These are phyloP conservation scores for Phalacrocorax brasilianus DNA, from an alignment of 2,113 vertebrate genomes.

Conservation along the genomic window DNA sequence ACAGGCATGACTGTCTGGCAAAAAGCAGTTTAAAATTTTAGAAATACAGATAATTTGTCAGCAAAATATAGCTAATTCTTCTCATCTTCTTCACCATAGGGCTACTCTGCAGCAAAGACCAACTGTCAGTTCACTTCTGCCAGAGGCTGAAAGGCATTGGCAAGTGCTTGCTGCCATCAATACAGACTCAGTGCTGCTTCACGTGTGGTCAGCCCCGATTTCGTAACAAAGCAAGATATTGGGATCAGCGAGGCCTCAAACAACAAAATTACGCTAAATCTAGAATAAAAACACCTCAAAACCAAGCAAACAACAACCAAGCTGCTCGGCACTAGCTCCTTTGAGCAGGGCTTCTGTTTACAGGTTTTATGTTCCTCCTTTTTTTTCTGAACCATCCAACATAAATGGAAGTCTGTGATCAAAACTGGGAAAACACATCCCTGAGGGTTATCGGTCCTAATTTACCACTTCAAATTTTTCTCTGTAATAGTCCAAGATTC, in stretches of 20 bases:
- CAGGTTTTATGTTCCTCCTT: not conserved
- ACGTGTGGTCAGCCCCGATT: constrained; percentile 72
- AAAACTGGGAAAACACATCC: not conserved
- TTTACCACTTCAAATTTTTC: not conserved
- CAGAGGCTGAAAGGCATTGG: constrained; percentile 85
- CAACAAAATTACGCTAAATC: not conserved
- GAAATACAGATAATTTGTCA: not conserved
- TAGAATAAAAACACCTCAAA: constrained; percentile 17
- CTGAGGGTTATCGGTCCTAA: not conserved
- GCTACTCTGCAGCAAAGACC: constrained; percentile 84
- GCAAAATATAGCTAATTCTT: not conserved
- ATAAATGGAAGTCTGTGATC: not conserved
- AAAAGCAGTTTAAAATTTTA: not conserved
- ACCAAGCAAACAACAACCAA: not conserved
- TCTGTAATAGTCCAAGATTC: not conserved
- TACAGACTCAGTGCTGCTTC: constrained; percentile 87
- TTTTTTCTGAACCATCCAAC: not conserved
- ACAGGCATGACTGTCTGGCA: not conserved
- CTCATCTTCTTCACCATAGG: constrained; percentile 58
- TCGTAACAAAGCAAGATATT: not conserved
- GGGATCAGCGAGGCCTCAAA: constrained; percentile 5
- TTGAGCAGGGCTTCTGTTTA: constrained; percentile 6
- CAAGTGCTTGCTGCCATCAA: constrained; percentile 81
- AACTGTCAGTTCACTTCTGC: constrained; percentile 87
- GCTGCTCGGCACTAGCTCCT: not conserved